Evolutionary conservation across 1,140 invertebrate genomes (phyloP).

Genomic region (Bombus affinis): DNA sequence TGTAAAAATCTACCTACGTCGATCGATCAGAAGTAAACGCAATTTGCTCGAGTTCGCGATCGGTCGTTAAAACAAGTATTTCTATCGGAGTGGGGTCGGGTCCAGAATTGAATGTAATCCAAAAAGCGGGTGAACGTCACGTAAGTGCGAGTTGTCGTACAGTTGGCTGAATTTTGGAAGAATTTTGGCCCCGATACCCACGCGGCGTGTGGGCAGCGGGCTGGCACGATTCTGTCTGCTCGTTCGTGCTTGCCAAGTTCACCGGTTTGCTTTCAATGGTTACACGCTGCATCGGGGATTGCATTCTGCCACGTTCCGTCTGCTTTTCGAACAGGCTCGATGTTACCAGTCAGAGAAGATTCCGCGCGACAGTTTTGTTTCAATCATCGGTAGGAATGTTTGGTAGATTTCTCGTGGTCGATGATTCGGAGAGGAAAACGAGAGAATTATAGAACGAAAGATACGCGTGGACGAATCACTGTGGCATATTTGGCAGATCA

Average conservation of each 20-base stretch:
- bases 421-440: neutral
- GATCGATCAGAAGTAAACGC: neutral
- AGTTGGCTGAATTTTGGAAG: conserved; percentile 68
- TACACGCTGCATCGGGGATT: conserved; percentile 25
- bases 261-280: conserved; percentile 59
- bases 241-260: conserved; percentile 59
- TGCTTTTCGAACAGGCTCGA: neutral
- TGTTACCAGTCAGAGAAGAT: conserved; percentile 3
- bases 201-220: conserved; percentile 49
- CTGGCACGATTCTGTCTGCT: conserved; percentile 54
- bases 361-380: conserved; percentile 15
- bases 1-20: neutral
- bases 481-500: conserved; percentile 15
- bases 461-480: neutral
- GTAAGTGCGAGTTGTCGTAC: conserved; percentile 56
- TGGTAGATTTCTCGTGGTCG: neutral
- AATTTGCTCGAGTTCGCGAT: conserved; percentile 18
- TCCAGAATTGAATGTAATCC: conserved; percentile 62
- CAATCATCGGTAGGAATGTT: neutral
- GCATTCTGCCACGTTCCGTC: conserved; percentile 23
- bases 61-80: conserved; percentile 31
- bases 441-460: neutral
- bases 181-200: conserved; percentile 59
- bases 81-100: conserved; percentile 12
- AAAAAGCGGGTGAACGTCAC: conserved; percentile 60